Evolutionary conservation across 2,113 vertebrate genomes (phyloP).

Genomic region (Chelonoidis abingdonii): DNA sequence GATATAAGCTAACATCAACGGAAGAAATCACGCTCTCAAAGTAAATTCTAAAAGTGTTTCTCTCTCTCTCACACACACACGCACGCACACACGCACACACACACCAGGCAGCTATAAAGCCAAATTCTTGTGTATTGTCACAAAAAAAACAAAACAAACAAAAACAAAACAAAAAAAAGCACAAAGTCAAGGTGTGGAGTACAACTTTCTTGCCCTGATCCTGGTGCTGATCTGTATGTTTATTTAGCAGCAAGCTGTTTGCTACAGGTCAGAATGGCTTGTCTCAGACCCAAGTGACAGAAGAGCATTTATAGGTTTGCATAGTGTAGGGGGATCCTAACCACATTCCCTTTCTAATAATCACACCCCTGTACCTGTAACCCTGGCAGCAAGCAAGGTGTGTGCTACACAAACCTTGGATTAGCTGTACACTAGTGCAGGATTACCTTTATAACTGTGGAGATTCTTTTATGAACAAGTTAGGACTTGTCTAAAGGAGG

Average conservation of each 20-base stretch:
- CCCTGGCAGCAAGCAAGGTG: neutral
- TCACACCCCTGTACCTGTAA: no score
- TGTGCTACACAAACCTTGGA: neutral
- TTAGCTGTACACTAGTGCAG: neutral
- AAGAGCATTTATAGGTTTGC: rapidly evolving
- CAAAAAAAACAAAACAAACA: no score
- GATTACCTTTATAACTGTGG: neutral
- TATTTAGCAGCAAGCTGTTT: rapidly evolving
- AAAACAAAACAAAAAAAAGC: no score
- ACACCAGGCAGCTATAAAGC: no score
- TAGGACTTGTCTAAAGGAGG: rapidly evolving
- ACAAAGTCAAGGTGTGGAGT: neutral
- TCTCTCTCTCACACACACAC: no score
- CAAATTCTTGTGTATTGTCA: neutral
- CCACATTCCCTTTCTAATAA: no score
- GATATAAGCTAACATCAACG: rapidly evolving
- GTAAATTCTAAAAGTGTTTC: rapidly evolving
- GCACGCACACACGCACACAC: rapidly evolving
- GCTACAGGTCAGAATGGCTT: neutral
- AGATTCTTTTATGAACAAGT: neutral
- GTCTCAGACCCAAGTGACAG: neutral
- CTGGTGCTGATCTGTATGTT: rapidly evolving
- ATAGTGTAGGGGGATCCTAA: rapidly evolving
- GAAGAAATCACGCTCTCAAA: neutral
- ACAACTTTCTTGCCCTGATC: rapidly evolving